Conservation (phyloP, 2,113 vertebrate species). For the Hippoglossus stenolepis region DNA sequence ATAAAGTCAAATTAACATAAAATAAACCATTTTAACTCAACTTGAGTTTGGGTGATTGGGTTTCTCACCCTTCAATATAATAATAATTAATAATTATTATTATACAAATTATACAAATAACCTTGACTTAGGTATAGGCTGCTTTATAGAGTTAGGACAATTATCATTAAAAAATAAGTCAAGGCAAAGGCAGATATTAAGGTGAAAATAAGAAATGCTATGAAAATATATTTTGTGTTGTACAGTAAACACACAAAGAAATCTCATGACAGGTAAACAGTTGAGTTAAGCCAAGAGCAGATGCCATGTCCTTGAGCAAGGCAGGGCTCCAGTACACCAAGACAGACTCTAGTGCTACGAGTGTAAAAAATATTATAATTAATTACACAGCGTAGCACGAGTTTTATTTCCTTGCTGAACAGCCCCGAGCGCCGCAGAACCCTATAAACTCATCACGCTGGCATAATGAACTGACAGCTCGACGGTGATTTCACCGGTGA, state of each 20-base stretch:
- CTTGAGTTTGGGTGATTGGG: no score
- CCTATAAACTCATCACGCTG: conserved; percentile 29
- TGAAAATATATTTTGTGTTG: not conserved
- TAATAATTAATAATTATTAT: no score
- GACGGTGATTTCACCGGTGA: not conserved
- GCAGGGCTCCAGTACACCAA: conserved; percentile 24
- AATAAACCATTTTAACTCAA: no score
- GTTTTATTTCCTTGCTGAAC: conserved; percentile 22
- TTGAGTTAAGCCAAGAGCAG: conserved; percentile 15
- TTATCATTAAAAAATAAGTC: no score
- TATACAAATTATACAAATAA: no score
- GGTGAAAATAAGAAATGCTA: no score
- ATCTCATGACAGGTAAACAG: not conserved
- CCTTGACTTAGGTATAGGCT: no score
- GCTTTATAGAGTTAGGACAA: no score
- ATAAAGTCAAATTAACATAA: no score
- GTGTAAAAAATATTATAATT: conserved; percentile 36
- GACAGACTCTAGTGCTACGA: conserved; percentile 6
- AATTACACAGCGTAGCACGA: conserved; percentile 39
- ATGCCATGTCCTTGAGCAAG: conserved; percentile 66
- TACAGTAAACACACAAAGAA: not conserved
- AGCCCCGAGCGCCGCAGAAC: conserved; percentile 45
- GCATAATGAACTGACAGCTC: conserved; percentile 50
- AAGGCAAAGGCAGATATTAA: no score
- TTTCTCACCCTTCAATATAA: no score